Conservation (phyloP, 2,888 invertebrate genomes). For the Flexamia atlantica region DNA sequence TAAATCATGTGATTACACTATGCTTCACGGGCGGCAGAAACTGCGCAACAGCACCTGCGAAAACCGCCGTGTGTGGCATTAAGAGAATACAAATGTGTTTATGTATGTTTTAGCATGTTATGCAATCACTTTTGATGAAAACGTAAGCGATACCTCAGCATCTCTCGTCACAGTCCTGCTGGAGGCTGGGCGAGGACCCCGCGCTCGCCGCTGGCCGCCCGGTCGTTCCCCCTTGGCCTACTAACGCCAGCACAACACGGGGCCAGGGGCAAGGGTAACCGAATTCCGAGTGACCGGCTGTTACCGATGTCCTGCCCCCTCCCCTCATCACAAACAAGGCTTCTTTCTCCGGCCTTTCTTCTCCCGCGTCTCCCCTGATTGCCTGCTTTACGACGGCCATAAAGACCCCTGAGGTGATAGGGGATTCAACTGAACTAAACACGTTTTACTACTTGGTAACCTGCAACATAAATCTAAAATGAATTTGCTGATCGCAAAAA, state of each 20-base stretch:
- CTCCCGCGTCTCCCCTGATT: slow-evolving; percentile 1
- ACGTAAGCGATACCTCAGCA: no score
- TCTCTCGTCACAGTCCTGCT: no score
- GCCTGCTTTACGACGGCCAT: not conserved
- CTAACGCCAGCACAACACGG: slow-evolving; percentile 23
- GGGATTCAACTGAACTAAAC: not conserved
- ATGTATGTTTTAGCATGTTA: no score
- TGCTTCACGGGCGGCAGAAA: no score
- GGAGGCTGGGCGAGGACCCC: not conserved
- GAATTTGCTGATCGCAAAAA: no score
- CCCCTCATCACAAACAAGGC: not conserved
- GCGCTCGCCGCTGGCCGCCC: not conserved
- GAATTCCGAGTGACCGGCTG: slow-evolving; percentile 50
- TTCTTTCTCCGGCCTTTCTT: slow-evolving; percentile 8
- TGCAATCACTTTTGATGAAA: no score
- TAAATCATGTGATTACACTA: no score
- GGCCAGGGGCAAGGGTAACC: slow-evolving; percentile 51
- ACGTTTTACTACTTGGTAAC: not conserved
- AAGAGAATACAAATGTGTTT: no score
- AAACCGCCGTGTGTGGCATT: no score
- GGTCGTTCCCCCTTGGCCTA: slow-evolving; percentile 55
- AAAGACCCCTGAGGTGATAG: not conserved
- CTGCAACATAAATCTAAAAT: no score
- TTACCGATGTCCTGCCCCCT: slow-evolving; percentile 32
- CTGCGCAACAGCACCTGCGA: no score